Base-by-base conservation (phyloP, 2,888 invertebrate species). In the Melinopterus prodromus region DNA sequence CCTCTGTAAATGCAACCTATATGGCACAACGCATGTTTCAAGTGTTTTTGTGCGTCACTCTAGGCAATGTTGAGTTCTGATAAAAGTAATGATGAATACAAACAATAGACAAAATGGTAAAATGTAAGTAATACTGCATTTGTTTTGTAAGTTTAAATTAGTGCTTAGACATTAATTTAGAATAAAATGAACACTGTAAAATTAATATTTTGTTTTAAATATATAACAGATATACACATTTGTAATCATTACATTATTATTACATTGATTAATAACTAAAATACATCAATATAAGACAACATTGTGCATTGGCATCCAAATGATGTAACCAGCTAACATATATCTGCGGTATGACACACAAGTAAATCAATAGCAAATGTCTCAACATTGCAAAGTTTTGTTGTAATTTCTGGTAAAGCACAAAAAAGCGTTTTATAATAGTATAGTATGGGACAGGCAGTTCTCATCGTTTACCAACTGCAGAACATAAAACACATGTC, bases 1-100 rank as follows among this genome's bases (percentile, higher is more conserved):
- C 38, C 53, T 71, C 53, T 72, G 53, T 78, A 74, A 74, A 74
- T 74, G 74, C 74, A 74, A 74, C 37, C 74, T 74, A 74, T 74
- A 88, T 88, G 88, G 88, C 88, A 87, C 87, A 86, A 85, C 83
- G 81, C 82, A 80, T 82, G 79, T 86, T 80, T 81, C 16, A 71
- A 15, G 9, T 71, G 16, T 71, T 71, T 71, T 71, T 71, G 71
- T 74, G 74, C 74, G 37, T 74, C 36, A 74, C 35, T 36, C n/a
- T 37, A 26, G 26, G 26, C 26, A 35, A 36, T 26, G 35, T 26
- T n/a, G 35, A 74, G n/a, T 35, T 74, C 37, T 74, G 35, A 74
- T 12, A 16, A 16, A 15, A 71, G 16, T 35, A 71, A 71, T 71
- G 71, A 26, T 71, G 14, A 15, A 15, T 26, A 71, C n/a, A n/a